phyloP scores from a whole-genome alignment of 2,113 vertebrate species.

The Catharus minimus region DNA sequence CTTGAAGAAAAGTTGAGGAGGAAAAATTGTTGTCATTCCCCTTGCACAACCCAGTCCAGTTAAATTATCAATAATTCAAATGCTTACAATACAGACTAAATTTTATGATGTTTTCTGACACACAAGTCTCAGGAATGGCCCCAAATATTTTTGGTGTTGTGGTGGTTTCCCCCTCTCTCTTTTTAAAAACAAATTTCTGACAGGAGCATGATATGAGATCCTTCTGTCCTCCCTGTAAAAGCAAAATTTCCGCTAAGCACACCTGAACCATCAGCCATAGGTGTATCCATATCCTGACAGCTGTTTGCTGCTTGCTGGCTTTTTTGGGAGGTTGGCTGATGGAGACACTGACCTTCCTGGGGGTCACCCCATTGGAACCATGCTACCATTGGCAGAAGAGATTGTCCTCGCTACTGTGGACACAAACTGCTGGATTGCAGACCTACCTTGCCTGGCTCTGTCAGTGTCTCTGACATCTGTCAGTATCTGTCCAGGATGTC shows the following conservation, averaged over 20 bases:
- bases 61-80: neutral
- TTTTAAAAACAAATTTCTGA: neutral
- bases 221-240: neutral
- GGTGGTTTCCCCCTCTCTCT: fast-evolving
- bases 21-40: neutral
- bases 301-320: neutral
- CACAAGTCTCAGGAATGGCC: neutral
- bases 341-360: neutral
- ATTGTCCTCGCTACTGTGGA: neutral
- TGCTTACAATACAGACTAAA: neutral
- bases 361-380: neutral
- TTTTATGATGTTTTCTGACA: neutral
- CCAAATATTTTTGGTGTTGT: neutral
- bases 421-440: neutral
- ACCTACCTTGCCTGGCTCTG: neutral
- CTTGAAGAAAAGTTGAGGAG: neutral
- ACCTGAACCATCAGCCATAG: neutral
- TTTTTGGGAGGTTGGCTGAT: neutral
- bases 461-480: neutral
- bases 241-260: neutral
- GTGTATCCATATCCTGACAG: neutral
- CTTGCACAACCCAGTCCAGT: neutral
- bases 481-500: too few species aligned
- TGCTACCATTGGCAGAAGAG: neutral
- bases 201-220: neutral